Percentiles rank a stretch among this genome's conserved stretches.
Evolutionary conservation across 2,888 invertebrate genomes (phyloP).

Genomic region (Muscina levida): DNA sequence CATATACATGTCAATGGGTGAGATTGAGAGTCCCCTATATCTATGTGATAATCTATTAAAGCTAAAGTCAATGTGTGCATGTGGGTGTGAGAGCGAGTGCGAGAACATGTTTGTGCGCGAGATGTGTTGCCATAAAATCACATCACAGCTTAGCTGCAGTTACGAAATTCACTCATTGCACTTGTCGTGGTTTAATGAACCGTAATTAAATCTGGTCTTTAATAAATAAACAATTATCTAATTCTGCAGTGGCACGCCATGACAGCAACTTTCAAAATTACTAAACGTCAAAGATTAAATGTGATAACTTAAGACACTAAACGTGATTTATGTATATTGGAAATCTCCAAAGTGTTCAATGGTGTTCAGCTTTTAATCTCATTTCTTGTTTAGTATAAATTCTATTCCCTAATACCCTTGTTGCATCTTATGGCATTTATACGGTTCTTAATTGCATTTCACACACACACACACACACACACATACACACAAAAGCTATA

Average conservation of each 20-base stretch:
- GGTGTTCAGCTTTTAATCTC: conserved; percentile 5
- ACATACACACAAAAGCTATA: conserved; percentile 2
- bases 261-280: neutral
- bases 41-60: too few relatives aligned
- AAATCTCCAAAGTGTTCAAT: conserved; percentile 1
- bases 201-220: conserved; percentile 9
- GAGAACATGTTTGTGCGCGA: neutral
- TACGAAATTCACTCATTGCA: conserved; percentile 5
- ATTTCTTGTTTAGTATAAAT: neutral
- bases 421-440: conserved; percentile 11
- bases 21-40: too few relatives aligned
- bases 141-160: conserved; percentile 12
- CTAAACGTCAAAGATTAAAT: neutral
- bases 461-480: too few relatives aligned
- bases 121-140: conserved; percentile 10
- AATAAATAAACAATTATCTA: conserved; percentile 30
- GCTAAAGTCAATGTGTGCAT: too few relatives aligned
- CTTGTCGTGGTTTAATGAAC: conserved; percentile 24
- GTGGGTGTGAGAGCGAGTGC: neutral
- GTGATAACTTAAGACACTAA: neutral
- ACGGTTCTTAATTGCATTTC: conserved; percentile 21
- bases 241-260: neutral
- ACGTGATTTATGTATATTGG: neutral
- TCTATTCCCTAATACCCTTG: neutral
- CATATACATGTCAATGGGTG: too few relatives aligned